Percentiles rank a stretch among this genome's conserved stretches.
Conservation (phyloP, 37 sponge, comb jelly and placozoan species). For the Lycopodina hypogea region DNA sequence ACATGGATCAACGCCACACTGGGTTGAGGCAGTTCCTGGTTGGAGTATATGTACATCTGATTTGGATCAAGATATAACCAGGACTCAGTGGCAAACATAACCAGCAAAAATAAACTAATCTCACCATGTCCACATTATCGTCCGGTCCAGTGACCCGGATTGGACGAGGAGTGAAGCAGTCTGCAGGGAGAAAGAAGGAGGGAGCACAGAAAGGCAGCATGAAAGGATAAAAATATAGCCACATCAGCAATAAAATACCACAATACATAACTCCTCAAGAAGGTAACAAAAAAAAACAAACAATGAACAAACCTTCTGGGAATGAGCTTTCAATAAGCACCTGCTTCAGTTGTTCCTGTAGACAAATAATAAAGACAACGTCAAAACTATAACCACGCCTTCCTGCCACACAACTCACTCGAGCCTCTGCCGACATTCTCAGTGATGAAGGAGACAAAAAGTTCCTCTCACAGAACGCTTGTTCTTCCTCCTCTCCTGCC, state of each 20-base stretch:
- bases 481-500: constrained; percentile 44
- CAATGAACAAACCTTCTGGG: too few relatives aligned
- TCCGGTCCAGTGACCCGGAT: constrained; percentile 41
- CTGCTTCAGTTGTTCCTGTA: constrained; percentile 60
- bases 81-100: too few relatives aligned
- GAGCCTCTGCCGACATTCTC: constrained; percentile 70
- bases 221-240: neutral
- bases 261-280: too few relatives aligned
- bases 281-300: too few relatives aligned
- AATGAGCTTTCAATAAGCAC: constrained; percentile 55
- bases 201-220: neutral
- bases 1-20: neutral
- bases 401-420: constrained; percentile 16
- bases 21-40: too few relatives aligned
- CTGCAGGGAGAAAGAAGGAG: constrained; percentile 12
- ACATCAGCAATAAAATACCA: neutral
- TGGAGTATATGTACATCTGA: too few relatives aligned
- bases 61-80: too few relatives aligned
- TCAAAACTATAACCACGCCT: neutral
- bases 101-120: too few relatives aligned
- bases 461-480: constrained; percentile 46
- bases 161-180: constrained; percentile 41
- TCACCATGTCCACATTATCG: constrained; percentile 52
- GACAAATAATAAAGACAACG: neutral
- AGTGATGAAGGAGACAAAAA: constrained; percentile 27